Conservation (phyloP, 1,140 invertebrate species). For the Goniozus legneri region DNA sequence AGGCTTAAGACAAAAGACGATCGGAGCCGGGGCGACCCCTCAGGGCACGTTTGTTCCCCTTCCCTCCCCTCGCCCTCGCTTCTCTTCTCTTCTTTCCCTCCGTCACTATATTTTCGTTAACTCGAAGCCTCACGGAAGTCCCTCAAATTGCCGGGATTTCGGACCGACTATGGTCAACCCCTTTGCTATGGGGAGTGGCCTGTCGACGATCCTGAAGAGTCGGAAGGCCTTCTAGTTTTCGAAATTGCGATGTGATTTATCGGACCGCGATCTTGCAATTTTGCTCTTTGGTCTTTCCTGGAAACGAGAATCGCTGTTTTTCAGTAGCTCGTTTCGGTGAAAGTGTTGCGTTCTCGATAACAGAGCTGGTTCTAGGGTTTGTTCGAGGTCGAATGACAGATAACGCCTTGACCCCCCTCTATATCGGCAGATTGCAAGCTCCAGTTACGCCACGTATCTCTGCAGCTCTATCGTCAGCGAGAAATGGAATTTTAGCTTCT, state of each 20-base stretch:
- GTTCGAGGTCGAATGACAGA: too few species aligned
- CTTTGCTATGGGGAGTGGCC: too few species aligned
- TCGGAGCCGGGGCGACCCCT: slow-evolving; percentile 27
- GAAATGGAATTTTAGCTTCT: too few species aligned
- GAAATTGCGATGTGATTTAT: too few species aligned
- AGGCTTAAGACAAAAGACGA: slow-evolving; percentile 54
- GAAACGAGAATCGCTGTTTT: slow-evolving; percentile 7
- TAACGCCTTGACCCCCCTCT: too few species aligned
- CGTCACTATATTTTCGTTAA: slow-evolving; percentile 56
- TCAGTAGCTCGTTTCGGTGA: slow-evolving; percentile 10
- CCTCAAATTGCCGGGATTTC: slow-evolving; percentile 48
- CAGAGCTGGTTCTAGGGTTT: too few species aligned
- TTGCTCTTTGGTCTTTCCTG: too few species aligned
- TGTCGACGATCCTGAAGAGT: too few species aligned
- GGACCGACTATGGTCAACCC: background rate
- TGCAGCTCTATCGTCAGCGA: too few species aligned
- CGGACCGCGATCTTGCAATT: too few species aligned
- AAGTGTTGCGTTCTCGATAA: too few species aligned
- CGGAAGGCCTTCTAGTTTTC: too few species aligned
- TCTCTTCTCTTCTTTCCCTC: slow-evolving; percentile 5
- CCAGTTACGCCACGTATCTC: slow-evolving; percentile 17
- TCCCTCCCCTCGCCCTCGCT: slow-evolving; percentile 17
- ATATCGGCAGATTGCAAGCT: slow-evolving; percentile 14
- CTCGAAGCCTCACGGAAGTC: slow-evolving; percentile 41
- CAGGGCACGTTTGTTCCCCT: slow-evolving; percentile 8